Evolutionary conservation across 2,797 vertebrate genomes (phyloP), one percentile per base, ranked within the genome.

Genomic region (Falco naumanni): DNA sequence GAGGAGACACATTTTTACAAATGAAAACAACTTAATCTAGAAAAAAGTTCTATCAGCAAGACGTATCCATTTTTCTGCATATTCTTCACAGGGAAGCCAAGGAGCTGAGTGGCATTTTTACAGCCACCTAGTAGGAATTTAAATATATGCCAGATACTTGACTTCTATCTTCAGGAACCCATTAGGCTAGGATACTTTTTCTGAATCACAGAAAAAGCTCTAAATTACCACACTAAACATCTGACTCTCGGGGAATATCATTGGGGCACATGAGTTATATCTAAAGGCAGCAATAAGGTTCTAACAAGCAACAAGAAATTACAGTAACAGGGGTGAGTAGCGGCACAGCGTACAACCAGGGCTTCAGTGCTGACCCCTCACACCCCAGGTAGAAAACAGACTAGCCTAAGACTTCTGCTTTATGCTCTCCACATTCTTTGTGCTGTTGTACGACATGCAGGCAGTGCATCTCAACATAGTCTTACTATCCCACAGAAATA

Each of bases 391-490:
- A 68, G 26, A 76, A 87, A 72, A 43, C 17, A 34, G 33, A 25
- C 18, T 50, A 57, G 16, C 28, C 11, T 45, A 41, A 33, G 16
- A 28, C 15, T 79, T 89, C 33, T 43, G 16, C 14, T 72, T 59
- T 28, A 21, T 11, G 19, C 6, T 77, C 13, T 65, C 69, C 51
- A 29, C 25, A 20, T 63, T 87, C 26, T 75, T 28, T 48, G 0
- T 43, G n/a, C 54, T 5, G 17, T 16, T 29, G 4, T 25, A 13
- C 20, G 21, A n/a, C 43, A 37, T 4, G 9, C 0, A 4, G 16
- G 14, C 48, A 53, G 16, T 8, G 10, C 51, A 25, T 29, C 28
- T 69, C 64, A 56, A 33, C 7, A 25, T 14, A 34, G 16, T 21
- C 18, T 20, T 34, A 11, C 8, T 33, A 4, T 19, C 72, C 65